phyloP scores from a whole-genome alignment of 2,888 invertebrate species.

The Metallyticus violacea region DNA sequence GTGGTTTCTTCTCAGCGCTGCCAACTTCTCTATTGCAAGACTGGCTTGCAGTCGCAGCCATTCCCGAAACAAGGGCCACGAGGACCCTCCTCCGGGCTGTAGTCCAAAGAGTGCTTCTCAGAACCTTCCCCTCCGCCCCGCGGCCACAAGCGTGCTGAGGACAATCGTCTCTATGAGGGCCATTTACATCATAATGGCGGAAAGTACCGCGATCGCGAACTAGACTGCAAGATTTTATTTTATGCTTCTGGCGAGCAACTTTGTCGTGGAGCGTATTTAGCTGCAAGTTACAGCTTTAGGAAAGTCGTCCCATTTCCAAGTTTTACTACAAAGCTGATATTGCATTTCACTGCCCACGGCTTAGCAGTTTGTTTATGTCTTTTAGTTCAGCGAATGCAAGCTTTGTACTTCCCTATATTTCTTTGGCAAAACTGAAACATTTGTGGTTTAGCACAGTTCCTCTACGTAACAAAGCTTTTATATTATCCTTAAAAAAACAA shows the following conservation, averaged over 20 bases:
- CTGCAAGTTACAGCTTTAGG: not conserved
- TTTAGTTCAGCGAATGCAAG: not conserved
- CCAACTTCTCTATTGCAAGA: too few relatives aligned
- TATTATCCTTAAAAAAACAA: too few relatives aligned
- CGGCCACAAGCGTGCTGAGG: too few relatives aligned
- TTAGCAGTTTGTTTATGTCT: not conserved
- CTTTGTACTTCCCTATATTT: not conserved
- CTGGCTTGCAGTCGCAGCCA: too few relatives aligned
- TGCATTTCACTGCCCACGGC: not conserved
- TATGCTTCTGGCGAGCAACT: too few relatives aligned
- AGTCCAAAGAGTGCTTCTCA: not conserved
- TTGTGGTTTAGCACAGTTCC: too few relatives aligned
- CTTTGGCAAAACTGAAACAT: too few relatives aligned
- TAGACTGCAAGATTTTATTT: not conserved
- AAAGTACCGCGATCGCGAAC: not conserved
- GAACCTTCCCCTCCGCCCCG: not conserved
- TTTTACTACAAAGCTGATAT: not conserved
- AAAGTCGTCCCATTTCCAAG: not conserved
- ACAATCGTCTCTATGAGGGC: not conserved
- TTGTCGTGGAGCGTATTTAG: not conserved
- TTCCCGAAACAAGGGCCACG: not conserved
- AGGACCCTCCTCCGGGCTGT: not conserved
- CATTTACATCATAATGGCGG: not conserved
- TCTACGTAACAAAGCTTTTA: too few relatives aligned
- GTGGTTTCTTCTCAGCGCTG: too few relatives aligned